Evolutionary conservation across 2,888 invertebrate genomes (phyloP), one percentile per base, ranked within the genome.

Genomic region (Aphrophora alni): DNA sequence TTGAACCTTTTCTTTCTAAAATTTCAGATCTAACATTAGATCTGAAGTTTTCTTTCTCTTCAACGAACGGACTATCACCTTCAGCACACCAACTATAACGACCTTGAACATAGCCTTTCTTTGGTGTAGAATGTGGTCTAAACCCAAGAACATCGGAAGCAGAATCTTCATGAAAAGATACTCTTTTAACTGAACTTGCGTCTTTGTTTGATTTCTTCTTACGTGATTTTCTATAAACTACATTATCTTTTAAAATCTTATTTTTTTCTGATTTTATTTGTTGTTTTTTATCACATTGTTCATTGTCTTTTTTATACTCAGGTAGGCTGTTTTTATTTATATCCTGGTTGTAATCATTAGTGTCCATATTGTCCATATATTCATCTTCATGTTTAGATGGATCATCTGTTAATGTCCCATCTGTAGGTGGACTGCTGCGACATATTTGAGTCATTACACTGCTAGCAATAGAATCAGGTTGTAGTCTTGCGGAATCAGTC

Each of bases 151-250:
- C 51, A 71, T 71, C 71, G 0, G 73, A 51, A 24, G 44, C 73
- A 7, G 69, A 74, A 75, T 82, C 80, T 75, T 85, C 84, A 79
- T 85, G 84, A 75, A 84, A 85, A 4, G 84, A 84, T 5, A 85
- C 85, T 44, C 84, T 80, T 75, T 84, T 83, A n/a, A 59, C 74
- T 0, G 78, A 74, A 21, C 59, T 59, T 59, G 21, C 21, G 10
- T 59, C 59, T 59, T 59, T 59, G 21, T 59, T 59, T 59, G 59
- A 59, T 69, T 79, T 79, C 68, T 79, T 79, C 38, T 79, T 79
- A 7, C 78, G 78, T 14, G 78, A 82, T 80, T 78, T 73, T 24
- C 51, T 75, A 72, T 69, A 82, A 44, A 78, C 79, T 68, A 73
- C 82, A 8, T 69, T 82, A 24, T 78, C 59, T 21, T 59, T 59